These are phyloP conservation scores for Heterodera filipjevi DNA, from an alignment of 2,888 invertebrate species.

Conservation along the genomic window DNA sequence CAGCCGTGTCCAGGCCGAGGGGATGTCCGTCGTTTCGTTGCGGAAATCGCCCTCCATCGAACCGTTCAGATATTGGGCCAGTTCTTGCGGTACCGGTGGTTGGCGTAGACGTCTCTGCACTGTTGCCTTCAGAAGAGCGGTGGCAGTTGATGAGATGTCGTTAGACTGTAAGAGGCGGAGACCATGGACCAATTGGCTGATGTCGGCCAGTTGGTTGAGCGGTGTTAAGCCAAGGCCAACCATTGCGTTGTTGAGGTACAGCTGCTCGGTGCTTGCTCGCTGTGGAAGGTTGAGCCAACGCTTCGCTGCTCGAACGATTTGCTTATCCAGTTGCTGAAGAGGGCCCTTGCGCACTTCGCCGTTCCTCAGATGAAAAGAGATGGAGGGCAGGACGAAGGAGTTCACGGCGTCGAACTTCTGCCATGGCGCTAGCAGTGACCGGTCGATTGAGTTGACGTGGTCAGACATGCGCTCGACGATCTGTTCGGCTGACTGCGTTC, in stretches of 20 bases:
- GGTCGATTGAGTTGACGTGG: constrained; percentile 18
- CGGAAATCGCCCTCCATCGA: constrained; percentile 5
- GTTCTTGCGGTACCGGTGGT: background rate
- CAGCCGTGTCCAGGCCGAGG: constrained; percentile 8
- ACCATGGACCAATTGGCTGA: background rate
- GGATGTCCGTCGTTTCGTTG: background rate
- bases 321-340: constrained; percentile 64
- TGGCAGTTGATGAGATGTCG: background rate
- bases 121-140: background rate
- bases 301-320: background rate
- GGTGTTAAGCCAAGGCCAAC: background rate
- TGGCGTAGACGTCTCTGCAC: background rate
- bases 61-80: constrained; percentile 17
- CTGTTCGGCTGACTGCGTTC: background rate
- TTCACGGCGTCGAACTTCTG: constrained; percentile 35
- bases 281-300: background rate
- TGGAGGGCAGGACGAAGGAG: constrained; percentile 28
- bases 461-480: background rate
- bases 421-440: constrained; percentile 33
- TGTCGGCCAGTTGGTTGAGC: background rate
- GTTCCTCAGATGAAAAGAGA: constrained; percentile 26
- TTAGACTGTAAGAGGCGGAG: background rate
- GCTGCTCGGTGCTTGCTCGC: background rate
- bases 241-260: background rate
- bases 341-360: constrained; percentile 39